These are phyloP conservation scores for Trachelus troglodyta DNA, from an alignment of 2,888 invertebrate genomes.

Conservation along the genomic window DNA sequence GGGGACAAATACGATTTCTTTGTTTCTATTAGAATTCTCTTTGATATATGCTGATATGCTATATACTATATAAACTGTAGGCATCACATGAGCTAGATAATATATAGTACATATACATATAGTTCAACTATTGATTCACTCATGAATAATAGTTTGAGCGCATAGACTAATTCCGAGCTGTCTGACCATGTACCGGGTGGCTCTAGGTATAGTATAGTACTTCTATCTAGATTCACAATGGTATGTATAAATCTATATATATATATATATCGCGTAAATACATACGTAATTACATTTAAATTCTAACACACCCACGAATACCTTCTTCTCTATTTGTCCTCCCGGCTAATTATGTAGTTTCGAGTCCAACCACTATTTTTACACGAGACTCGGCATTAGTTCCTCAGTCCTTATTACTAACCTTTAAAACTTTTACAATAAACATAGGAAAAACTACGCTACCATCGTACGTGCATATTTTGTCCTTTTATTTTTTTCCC, in stretches of 20 bases:
- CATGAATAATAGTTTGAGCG: constrained; percentile 27
- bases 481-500: neutral
- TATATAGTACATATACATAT: neutral
- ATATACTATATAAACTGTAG: neutral
- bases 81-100: neutral
- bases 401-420: neutral
- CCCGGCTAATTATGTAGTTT: neutral
- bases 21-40: neutral
- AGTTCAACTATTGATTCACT: constrained; percentile 26
- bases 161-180: neutral
- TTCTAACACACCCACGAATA: neutral
- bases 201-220: constrained; percentile 7
- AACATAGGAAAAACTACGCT: neutral
- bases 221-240: neutral
- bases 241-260: neutral
- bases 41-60: neutral
- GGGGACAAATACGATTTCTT: neutral
- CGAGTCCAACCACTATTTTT: neutral
- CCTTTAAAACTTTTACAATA: neutral
- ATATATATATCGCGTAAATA: neutral
- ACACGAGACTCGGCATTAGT: neutral
- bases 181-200: constrained; percentile 33
- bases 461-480: neutral
- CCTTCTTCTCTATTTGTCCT: no score
- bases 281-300: neutral